phyloP scores from a whole-genome alignment of 1,140 invertebrate species.

The Bombus consobrinus region DNA sequence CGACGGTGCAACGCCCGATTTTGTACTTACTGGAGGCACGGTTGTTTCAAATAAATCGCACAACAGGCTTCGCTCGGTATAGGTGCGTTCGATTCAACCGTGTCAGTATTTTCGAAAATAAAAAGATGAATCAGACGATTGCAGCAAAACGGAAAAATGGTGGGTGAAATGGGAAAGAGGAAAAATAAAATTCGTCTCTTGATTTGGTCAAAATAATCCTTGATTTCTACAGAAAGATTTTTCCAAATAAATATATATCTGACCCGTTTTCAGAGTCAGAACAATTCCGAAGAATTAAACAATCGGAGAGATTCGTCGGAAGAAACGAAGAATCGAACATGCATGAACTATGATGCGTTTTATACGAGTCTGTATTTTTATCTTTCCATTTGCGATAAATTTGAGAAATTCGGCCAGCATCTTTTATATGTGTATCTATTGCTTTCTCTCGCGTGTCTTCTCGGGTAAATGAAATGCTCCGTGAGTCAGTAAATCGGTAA shows the following conservation, averaged over 20 bases:
- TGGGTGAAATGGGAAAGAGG: constrained; percentile 4
- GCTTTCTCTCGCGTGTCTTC: no score
- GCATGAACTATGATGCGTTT: no score
- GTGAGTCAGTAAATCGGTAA: not conserved
- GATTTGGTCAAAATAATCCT: constrained; percentile 13
- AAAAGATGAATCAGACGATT: not conserved
- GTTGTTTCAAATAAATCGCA: constrained; percentile 74
- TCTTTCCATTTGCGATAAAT: not conserved
- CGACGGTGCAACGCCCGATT: constrained; percentile 44
- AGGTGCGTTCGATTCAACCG: not conserved
- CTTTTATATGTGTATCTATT: not conserved
- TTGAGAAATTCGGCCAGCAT: not conserved
- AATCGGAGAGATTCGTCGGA: not conserved
- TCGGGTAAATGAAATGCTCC: not conserved
- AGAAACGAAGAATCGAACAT: not conserved
- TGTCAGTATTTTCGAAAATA: constrained; percentile 43
- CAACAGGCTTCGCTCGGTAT: not conserved
- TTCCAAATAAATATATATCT: not conserved
- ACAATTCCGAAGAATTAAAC: no score
- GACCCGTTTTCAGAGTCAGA: not conserved
- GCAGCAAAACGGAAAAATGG: not conserved
- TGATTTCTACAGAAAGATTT: constrained; percentile 17
- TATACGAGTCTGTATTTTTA: not conserved
- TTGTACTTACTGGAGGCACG: constrained; percentile 70
- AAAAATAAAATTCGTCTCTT: constrained; percentile 1